Percentiles rank a stretch among this genome's conserved stretches.
These are phyloP conservation scores for Oryzias celebensis DNA, from an alignment of 2,113 vertebrate genomes.

Conservation along the genomic window DNA sequence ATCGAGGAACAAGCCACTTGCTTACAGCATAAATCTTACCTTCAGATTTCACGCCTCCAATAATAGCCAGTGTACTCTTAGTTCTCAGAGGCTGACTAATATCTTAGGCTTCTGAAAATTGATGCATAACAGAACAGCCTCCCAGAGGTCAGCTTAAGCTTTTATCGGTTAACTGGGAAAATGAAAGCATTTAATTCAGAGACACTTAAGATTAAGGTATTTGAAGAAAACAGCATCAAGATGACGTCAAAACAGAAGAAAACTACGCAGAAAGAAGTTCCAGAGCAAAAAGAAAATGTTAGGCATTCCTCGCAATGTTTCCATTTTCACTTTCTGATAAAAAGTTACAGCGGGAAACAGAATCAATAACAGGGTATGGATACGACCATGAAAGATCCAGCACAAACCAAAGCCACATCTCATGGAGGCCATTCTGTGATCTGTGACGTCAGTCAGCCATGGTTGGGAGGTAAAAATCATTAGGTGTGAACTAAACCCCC, in stretches of 20 bases:
- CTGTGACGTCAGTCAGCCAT: slow-evolving; percentile 21
- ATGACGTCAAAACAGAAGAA: slow-evolving; percentile 22
- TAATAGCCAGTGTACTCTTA: slow-evolving; percentile 11
- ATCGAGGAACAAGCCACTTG: too few species aligned
- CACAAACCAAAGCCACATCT: slow-evolving; percentile 11
- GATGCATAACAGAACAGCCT: slow-evolving; percentile 46
- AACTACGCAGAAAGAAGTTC: too few species aligned
- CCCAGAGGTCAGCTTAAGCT: slow-evolving; percentile 34
- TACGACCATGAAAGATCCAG: not conserved
- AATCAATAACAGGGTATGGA: too few species aligned
- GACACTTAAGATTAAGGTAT: slow-evolving; percentile 27
- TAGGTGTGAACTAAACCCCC: slow-evolving; percentile 17
- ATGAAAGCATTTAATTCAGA: slow-evolving; percentile 28
- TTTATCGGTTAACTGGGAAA: slow-evolving; percentile 30
- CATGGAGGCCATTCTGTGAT: slow-evolving; percentile 1
- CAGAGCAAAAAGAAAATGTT: too few species aligned
- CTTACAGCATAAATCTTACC: too few species aligned
- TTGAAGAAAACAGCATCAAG: slow-evolving; percentile 20
- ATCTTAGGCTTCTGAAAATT: slow-evolving; percentile 30
- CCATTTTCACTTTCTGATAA: too few species aligned
- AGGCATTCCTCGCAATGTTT: too few species aligned
- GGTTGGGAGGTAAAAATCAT: slow-evolving; percentile 40
- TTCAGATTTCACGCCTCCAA: not conserved
- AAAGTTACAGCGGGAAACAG: too few species aligned
- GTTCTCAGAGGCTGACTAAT: slow-evolving; percentile 19